Base-by-base conservation (phyloP, 2,113 vertebrate species). In the Rhinichthys klamathensis region DNA sequence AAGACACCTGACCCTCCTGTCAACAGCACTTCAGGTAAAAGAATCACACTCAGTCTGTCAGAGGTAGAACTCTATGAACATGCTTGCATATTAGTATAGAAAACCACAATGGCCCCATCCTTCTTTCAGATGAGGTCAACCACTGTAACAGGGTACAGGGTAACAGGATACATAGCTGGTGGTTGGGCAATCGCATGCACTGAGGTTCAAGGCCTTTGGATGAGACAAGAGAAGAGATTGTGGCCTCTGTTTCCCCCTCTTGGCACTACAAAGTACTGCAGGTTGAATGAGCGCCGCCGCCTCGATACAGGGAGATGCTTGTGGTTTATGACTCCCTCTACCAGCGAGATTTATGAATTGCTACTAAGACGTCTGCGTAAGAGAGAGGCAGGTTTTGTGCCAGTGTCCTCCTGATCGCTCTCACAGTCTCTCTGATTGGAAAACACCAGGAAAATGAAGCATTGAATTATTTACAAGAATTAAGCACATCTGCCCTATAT, bases 331-430 rank as follows among this genome's bases (percentile, higher is more conserved):
- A 51, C 79, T 16, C 84, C 80, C 30, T 82, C 77, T 13, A 9
- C 16, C 76, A 80, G 61, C 30, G 30, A 11, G 0, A 51, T 90
- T 83, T 93, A 95, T 18, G 94, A 96, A 81, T 84, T 95, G 94
- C 94, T 95, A 91, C 93, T 95, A 35, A 94, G 92, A 35, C 94
- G 91, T 21, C 93, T 90, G 15, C 91, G 91, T 60, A 94, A 73
- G 60, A 95, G 88, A 0, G 92, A 92, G 0, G 51, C 76, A 0
- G 93, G 93, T 63, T 92, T 94, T 84, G 87, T 91, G 6, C 92
- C 91, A 0, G 86, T 87, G 76, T 95, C 93, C 75, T 96, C 94
- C 16, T 89, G 91, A 83, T 96, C 94, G 0, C 95, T 96, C 87
- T 95, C 95, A 58, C 94, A 94, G 79, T 93, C 82, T 81, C 93